A percentile compares a stretch with the other conserved stretches of the same genome.
These are phyloP conservation scores for Rhamnusium bicolor DNA, from an alignment of 2,888 invertebrate genomes.

Conservation along the genomic window DNA sequence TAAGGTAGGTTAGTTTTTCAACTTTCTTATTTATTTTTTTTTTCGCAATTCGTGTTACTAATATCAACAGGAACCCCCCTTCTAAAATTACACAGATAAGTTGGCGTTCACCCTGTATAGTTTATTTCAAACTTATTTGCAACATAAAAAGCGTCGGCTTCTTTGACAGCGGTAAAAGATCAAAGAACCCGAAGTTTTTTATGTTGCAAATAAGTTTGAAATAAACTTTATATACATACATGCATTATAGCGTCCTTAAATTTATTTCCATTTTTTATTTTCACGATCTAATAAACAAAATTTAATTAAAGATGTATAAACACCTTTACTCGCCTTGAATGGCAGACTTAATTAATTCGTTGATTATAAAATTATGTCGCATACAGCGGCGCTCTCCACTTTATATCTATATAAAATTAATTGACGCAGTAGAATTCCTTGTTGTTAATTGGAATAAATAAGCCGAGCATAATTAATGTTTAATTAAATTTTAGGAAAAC, in stretches of 20 bases:
- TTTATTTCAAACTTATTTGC: too few species aligned
- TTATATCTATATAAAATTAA: conserved; percentile 10
- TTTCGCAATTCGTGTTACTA: too few species aligned
- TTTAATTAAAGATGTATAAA: conserved; percentile 8
- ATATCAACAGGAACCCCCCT: too few species aligned
- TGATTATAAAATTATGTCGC: conserved; percentile 2
- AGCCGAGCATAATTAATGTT: not conserved
- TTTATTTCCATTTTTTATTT: not conserved
- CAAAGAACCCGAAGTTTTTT: too few species aligned
- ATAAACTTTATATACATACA: too few species aligned
- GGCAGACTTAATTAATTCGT: not conserved
- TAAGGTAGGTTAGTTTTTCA: too few species aligned
- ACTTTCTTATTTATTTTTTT: too few species aligned
- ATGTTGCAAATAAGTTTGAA: too few species aligned
- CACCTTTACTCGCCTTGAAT: not conserved
- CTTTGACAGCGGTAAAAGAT: too few species aligned
- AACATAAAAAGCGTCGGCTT: too few species aligned
- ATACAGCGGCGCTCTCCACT: not conserved
- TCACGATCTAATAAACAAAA: not conserved
- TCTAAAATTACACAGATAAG: too few species aligned
- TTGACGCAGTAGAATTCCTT: not conserved
- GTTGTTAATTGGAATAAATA: not conserved
- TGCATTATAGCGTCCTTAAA: not conserved
- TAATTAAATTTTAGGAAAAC: conserved; percentile 44
- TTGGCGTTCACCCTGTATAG: too few species aligned